phyloP scores from a whole-genome alignment of 2,888 invertebrate genomes.

The Apodemia zela region DNA sequence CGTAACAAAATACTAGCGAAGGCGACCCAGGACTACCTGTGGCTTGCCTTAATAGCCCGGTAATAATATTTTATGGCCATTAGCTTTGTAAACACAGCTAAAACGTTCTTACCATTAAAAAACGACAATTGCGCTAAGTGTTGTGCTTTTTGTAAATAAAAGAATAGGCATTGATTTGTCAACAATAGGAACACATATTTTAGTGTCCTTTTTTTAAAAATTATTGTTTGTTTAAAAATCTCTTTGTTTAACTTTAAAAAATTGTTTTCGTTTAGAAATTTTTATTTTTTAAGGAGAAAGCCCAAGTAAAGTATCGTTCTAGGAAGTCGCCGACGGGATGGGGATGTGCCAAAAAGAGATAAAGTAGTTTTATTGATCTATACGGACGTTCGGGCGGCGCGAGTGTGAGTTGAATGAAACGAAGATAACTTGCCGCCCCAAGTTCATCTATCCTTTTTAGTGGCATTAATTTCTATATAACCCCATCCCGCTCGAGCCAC shows the following conservation, averaged over 20 bases:
- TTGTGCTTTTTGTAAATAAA: constrained; percentile 49
- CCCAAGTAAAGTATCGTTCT: constrained; percentile 64
- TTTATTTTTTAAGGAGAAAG: constrained; percentile 54
- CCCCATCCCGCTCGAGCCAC: constrained; percentile 66
- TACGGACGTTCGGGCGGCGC: constrained; percentile 77
- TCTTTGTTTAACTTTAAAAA: constrained; percentile 25
- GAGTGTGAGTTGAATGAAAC: constrained; percentile 80
- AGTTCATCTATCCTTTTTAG: constrained; percentile 57
- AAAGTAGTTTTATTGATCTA: constrained; percentile 82
- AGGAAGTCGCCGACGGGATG: constrained; percentile 74
- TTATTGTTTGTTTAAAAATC: constrained; percentile 39
- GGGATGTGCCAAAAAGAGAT: constrained; percentile 82
- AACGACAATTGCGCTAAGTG: constrained; percentile 62
- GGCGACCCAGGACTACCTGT: constrained; percentile 66
- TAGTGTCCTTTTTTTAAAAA: constrained; percentile 37
- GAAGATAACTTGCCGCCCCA: constrained; percentile 81
- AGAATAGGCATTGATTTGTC: constrained; percentile 40
- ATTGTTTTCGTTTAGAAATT: constrained; percentile 29
- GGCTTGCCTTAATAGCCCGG: constrained; percentile 65
- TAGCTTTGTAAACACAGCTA: constrained; percentile 72
- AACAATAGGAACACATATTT: constrained; percentile 29
- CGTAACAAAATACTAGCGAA: constrained; percentile 56
- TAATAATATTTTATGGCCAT: constrained; percentile 76
- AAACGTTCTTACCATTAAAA: constrained; percentile 62
- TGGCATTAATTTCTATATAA: constrained; percentile 45